Conservation (phyloP, 2,797 vertebrate species). For the Brachyrhaphis roseni region DNA sequence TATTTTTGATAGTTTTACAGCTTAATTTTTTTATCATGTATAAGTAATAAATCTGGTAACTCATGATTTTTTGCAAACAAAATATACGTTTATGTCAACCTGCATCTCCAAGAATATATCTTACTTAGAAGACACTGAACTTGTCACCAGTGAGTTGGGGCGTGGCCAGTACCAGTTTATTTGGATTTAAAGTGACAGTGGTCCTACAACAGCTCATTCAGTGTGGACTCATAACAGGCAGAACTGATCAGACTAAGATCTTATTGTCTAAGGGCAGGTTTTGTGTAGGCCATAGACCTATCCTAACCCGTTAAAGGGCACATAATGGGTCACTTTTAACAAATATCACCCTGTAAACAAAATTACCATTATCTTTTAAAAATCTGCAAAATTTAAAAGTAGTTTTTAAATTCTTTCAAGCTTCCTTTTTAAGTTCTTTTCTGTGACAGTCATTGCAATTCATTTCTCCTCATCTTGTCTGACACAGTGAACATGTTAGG, state of each 20-base stretch:
- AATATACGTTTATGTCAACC: not conserved
- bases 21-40: not conserved
- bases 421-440: not conserved
- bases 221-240: no score
- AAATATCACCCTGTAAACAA: no score
- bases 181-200: no score
- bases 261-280: no score
- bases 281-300: no score
- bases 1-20: not conserved
- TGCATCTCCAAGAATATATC: not conserved
- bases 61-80: not conserved
- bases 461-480: not conserved
- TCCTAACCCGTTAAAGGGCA: no score
- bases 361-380: not conserved
- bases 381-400: not conserved
- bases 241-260: no score
- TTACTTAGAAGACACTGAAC: not conserved
- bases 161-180: no score
- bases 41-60: not conserved
- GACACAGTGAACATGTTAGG: conserved; percentile 5
- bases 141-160: not conserved
- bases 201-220: no score
- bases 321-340: no score
- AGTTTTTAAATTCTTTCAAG: not conserved
- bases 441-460: not conserved